Percentiles rank a stretch among this genome's conserved stretches.
These are phyloP conservation scores for Chelidonichthys spinosus DNA, from an alignment of 2,797 vertebrate species.

Conservation along the genomic window DNA sequence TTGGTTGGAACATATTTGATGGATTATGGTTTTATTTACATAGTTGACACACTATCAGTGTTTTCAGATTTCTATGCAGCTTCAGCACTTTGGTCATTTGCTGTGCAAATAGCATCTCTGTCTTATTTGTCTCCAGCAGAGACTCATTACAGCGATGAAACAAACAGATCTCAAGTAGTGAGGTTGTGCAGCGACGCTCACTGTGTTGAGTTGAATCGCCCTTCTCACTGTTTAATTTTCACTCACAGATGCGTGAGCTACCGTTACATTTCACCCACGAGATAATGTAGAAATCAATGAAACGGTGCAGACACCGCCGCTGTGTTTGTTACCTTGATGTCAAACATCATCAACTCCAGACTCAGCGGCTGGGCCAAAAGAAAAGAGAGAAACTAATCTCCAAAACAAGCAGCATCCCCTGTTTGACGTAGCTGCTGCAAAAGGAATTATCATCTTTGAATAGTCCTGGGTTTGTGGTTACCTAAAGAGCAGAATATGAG, in stretches of 20 bases:
- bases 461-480: background rate
- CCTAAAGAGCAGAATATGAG: background rate
- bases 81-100: background rate
- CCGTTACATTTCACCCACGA: background rate
- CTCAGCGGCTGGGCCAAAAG: background rate
- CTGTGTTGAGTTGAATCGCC: background rate
- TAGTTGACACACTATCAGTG: background rate
- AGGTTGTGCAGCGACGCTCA: background rate
- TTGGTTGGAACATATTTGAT: slow-evolving; percentile 17
- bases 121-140: background rate
- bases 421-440: background rate
- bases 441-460: background rate
- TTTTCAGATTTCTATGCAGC: slow-evolving; percentile 10
- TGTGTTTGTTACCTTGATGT: background rate
- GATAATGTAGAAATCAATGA: slow-evolving; percentile 2
- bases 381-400: background rate
- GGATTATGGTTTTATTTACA: slow-evolving; percentile 12
- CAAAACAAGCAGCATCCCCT: background rate
- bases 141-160: background rate
- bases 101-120: background rate
- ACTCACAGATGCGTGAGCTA: background rate
- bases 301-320: background rate
- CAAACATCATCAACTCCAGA: background rate
- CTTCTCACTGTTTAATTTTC: background rate
- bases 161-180: background rate